A percentile compares a stretch with the other conserved stretches of the same genome.
These are phyloP conservation scores for Ophion obscuratus DNA, from an alignment of 2,888 invertebrate species.

Conservation along the genomic window DNA sequence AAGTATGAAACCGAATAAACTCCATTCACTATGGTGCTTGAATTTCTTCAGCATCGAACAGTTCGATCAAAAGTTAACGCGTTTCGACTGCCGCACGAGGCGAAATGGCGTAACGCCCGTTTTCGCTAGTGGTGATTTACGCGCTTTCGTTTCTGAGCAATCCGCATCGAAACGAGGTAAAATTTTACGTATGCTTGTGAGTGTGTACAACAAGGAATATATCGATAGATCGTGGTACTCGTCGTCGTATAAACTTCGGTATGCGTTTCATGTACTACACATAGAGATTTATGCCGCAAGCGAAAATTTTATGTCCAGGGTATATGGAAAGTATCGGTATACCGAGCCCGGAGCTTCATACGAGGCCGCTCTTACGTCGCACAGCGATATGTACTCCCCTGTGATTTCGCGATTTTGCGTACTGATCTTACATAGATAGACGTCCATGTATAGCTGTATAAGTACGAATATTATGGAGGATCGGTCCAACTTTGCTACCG, in stretches of 20 bases:
- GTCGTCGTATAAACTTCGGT: not conserved
- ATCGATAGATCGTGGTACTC: not conserved
- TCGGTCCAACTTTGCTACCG: conserved; percentile 38
- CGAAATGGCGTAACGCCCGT: not conserved
- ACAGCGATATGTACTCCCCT: not conserved
- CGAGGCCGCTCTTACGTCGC: not conserved
- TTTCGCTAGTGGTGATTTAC: not conserved
- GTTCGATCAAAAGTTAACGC: not conserved
- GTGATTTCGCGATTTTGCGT: conserved; percentile 39
- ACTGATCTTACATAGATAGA: conserved; percentile 25
- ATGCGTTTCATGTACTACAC: not conserved
- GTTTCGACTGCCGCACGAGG: too few relatives aligned
- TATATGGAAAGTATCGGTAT: conserved; percentile 33
- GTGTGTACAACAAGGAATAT: conserved; percentile 1
- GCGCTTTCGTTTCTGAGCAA: not conserved
- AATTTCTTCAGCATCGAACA: not conserved
- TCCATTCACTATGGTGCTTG: conserved; percentile 15
- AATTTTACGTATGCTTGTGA: not conserved
- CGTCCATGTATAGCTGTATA: not conserved
- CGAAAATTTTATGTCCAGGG: conserved; percentile 33
- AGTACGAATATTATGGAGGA: conserved; percentile 22
- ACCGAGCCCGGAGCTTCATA: conserved; percentile 12
- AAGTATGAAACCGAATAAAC: conserved; percentile 49
- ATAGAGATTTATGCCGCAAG: conserved; percentile 36
- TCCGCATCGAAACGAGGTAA: not conserved